Base-by-base conservation (phyloP, 1,140 invertebrate species). In the Megathymus violae region DNA sequence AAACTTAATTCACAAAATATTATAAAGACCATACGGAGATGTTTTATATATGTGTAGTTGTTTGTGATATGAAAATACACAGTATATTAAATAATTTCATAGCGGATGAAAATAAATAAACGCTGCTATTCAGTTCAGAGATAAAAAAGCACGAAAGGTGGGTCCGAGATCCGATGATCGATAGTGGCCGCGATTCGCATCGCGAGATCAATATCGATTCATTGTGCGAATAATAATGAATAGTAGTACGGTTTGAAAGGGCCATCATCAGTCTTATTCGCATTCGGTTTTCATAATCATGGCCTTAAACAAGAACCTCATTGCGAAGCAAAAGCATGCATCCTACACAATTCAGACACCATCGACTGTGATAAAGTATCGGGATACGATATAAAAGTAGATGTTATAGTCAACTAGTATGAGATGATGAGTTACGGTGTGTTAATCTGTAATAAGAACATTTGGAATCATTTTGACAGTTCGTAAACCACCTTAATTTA, bases 141-240 rank as follows among this genome's bases (percentile, higher is more conserved):
- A 1, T 50, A 58, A 64, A 58, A 47, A 36, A 51, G 27, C 14
- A 38, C 22, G 50, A 54, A 41, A 50, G 64, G 64, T 36, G 58
- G 61, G 44, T 48, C 44, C 64, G 36, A 59, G 41, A 31, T 60
- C 13, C 54, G 46, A 36, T 58, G 58, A 66, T 66, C 58, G 64
- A 66, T 66, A 61, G 51, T 66, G 50, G 47, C 4, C 13, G 27
- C 58, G 64, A 66, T 66, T 61, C 31, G 60, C 51, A 66, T 66
- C 64, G 50, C 58, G 51, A 25, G 64, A 66, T 66, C 48, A 38
- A 19, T 66, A 66, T 66, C 64, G 48, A 15, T 36, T 22, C 64
- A 61, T 66, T 61, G 58, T 66, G 64, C 11, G 50, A 40, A 48
- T 58, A 60, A 66, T 66, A 60, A 66, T 47, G 51, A 60, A 66